Base-by-base conservation (phyloP, 23 tunicate species). In the Phallusia fumigata region DNA sequence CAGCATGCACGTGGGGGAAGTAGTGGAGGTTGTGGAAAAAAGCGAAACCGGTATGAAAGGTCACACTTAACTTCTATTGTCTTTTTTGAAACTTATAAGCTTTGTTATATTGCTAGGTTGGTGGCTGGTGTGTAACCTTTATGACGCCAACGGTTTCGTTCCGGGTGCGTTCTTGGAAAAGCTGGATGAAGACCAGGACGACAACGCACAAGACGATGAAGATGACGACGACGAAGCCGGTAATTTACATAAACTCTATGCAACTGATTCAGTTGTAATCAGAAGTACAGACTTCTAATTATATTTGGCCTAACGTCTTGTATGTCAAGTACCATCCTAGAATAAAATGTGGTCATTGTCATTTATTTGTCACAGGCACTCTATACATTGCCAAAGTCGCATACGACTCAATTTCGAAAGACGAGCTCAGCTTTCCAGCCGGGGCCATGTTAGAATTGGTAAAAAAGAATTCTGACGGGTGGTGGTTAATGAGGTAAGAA, bases 61-160 rank as follows among this genome's bases (percentile, higher is more conserved):
- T 65, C 5, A 16, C 1, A 6, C 13, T 24, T 58, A 16, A 58
- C 8, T 1, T 1, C 69, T 24, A n/a, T n/a, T n/a, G n/a, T 21
- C 69, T 6, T 58, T 21, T 8, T 58, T 22, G 1, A 1, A 24
- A 58, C 69, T 3, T 8, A 58, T 58, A 13, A 13, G 58, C 58
- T 24, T 58, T 13, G 69, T 2, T 58, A 8, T 13, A 58, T 24
- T 3, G 19, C 26, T 76, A 94, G 98, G 98, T 82, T 94, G 98
- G 98, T 94, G 98, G 98, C 35, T 94, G 74, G 98, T 88, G 36
- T 64, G 79, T 28, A 94, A 89, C 65, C 81, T 50, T 19, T 80
- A 86, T 36, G 94, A 87, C 5, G 53, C 75, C 52, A 89, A 77
- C 74, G 98, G 98, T 36, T 94, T 93, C 91, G 98, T 94, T 74